Percentiles rank a stretch among this genome's conserved stretches.
These are phyloP conservation scores for Diuraphis noxia DNA, from an alignment of 1,140 invertebrate genomes.

Conservation along the genomic window DNA sequence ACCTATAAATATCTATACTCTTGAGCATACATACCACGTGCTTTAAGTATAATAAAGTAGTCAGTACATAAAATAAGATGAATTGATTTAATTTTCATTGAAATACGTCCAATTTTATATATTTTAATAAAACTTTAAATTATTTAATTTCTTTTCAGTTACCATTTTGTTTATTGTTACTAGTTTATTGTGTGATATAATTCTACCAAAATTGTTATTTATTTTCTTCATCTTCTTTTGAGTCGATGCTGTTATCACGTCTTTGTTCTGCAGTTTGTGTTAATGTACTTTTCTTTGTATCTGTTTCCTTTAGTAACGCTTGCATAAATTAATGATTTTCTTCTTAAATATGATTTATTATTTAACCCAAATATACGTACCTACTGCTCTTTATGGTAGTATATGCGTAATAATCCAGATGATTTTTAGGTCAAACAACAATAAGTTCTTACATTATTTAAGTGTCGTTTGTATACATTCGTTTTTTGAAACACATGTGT, in stretches of 20 bases:
- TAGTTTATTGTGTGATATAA: not conserved
- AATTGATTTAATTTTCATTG: not conserved
- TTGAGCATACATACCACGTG: too few relatives aligned
- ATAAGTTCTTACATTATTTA: not conserved
- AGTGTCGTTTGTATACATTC: not conserved
- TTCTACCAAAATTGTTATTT: not conserved
- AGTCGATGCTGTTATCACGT: not conserved
- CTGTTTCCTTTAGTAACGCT: not conserved
- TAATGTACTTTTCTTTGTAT: not conserved
- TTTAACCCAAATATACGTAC: not conserved
- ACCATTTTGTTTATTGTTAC: not conserved
- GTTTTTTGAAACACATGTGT: not conserved
- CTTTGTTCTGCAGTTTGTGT: not conserved
- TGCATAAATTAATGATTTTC: not conserved
- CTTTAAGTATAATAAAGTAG: too few relatives aligned
- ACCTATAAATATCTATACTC: not conserved
- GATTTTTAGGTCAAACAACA: not conserved
- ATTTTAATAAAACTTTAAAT: not conserved
- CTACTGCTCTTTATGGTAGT: not conserved
- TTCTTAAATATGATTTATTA: not conserved
- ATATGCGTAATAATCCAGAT: not conserved
- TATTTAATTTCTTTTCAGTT: not conserved
- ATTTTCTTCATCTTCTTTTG: not conserved
- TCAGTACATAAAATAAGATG: too few relatives aligned
- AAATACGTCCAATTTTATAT: not conserved